These are phyloP conservation scores for Amorpha juglandis DNA, from an alignment of 2,888 invertebrate genomes.

Conservation along the genomic window DNA sequence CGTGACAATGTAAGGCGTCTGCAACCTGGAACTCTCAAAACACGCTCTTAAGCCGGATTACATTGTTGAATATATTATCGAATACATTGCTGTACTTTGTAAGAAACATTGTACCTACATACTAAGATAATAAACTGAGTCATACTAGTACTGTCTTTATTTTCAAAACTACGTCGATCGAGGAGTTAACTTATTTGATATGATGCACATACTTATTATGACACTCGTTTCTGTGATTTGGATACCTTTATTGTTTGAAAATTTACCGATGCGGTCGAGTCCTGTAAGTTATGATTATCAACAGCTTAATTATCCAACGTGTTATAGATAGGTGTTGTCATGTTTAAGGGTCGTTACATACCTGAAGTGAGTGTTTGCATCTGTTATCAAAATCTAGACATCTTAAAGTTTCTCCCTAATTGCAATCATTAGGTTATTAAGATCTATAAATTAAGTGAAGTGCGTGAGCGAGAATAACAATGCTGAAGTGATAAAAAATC, in stretches of 20 bases:
- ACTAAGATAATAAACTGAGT: constrained; percentile 9
- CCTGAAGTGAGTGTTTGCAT: no score
- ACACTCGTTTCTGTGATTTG: not conserved
- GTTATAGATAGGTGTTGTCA: no score
- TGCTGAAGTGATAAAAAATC: no score
- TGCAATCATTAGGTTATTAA: no score
- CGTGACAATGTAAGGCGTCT: constrained; percentile 13
- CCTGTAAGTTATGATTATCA: no score
- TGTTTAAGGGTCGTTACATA: no score
- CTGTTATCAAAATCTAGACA: no score
- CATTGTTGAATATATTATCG: constrained; percentile 34
- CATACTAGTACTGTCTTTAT: not conserved
- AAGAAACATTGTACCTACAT: not conserved
- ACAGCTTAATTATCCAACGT: no score
- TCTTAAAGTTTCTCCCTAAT: no score
- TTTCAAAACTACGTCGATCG: constrained; percentile 5
- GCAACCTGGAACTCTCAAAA: constrained; percentile 9
- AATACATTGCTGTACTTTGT: constrained; percentile 8
- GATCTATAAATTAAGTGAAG: no score
- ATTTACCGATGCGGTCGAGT: no score
- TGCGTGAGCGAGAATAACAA: no score
- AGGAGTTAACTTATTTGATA: not conserved
- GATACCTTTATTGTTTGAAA: not conserved
- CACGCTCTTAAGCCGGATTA: constrained; percentile 26
- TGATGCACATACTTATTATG: not conserved